Conservation (phyloP, 2,888 invertebrate genomes). For the Glyphotaelius pellucidus region DNA sequence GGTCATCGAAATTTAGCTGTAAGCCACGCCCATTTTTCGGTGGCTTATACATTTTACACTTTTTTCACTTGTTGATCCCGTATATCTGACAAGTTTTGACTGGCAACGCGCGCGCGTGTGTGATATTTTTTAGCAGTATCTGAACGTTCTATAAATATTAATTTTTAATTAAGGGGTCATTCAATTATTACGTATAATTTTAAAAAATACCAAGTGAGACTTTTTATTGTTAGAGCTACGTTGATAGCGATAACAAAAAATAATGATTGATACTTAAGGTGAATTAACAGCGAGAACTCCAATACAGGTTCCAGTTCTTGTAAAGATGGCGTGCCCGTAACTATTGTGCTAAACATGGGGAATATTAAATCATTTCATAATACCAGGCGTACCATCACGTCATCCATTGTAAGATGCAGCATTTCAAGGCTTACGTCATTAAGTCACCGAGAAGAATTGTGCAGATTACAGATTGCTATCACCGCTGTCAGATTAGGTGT, state of each 20-base stretch:
- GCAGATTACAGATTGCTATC: constrained; percentile 21
- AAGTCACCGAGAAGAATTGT: constrained; percentile 4
- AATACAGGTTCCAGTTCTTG: not conserved
- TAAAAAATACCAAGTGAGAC: too few species aligned
- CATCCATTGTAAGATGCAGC: constrained; percentile 17
- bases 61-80: too few species aligned
- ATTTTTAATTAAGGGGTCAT: too few species aligned
- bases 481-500: not conserved
- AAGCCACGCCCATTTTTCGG: too few species aligned
- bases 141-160: too few species aligned
- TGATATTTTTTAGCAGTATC: too few species aligned
- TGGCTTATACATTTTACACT: too few species aligned
- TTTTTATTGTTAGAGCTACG: too few species aligned
- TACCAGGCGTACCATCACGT: not conserved
- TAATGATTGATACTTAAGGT: not conserved
- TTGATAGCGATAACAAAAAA: not conserved
- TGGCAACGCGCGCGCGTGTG: too few species aligned
- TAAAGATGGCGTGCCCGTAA: not conserved
- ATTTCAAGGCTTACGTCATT: constrained; percentile 24
- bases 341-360: not conserved
- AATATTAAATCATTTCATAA: constrained; percentile 21
- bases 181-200: too few species aligned
- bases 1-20: too few species aligned
- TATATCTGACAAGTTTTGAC: too few species aligned
- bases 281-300: not conserved